Evolutionary conservation across 2,113 vertebrate genomes (phyloP).

Genomic region (Raja brachyura): DNA sequence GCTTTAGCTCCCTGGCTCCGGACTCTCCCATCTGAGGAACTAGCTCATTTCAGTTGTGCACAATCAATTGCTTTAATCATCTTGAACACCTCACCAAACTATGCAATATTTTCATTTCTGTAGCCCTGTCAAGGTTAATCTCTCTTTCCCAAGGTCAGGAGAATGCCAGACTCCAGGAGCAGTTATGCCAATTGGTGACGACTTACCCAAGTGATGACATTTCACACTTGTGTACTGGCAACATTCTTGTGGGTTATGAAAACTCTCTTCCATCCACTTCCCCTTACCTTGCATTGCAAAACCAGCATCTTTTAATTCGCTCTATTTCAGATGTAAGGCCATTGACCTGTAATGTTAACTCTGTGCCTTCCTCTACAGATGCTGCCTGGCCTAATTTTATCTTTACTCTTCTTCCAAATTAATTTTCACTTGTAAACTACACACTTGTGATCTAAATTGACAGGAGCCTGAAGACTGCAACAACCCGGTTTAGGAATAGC

Average conservation of each 20-base stretch:
- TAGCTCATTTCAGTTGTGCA: background rate
- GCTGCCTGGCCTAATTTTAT: background rate
- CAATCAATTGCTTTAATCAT: background rate
- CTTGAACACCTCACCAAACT: background rate
- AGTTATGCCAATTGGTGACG: too few relatives aligned
- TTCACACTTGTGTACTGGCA: background rate
- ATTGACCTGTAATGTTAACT: too few relatives aligned
- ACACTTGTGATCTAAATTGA: background rate
- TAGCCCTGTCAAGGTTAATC: background rate
- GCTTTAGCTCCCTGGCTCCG: background rate
- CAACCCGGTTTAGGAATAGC: too few relatives aligned
- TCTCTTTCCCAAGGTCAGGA: background rate
- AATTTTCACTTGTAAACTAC: background rate
- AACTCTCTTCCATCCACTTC: background rate
- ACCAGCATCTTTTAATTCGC: too few relatives aligned
- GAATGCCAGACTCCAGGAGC: too few relatives aligned
- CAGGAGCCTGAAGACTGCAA: too few relatives aligned
- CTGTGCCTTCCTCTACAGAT: too few relatives aligned
- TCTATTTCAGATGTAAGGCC: too few relatives aligned
- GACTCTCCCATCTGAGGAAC: background rate
- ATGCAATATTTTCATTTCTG: too few relatives aligned
- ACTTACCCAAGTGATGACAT: too few relatives aligned
- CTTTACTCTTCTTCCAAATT: background rate
- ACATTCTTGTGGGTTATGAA: background rate
- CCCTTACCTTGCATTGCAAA: too few relatives aligned